Conservation (phyloP, 2,888 invertebrate genomes). For the Amphimallon solstitiale region DNA sequence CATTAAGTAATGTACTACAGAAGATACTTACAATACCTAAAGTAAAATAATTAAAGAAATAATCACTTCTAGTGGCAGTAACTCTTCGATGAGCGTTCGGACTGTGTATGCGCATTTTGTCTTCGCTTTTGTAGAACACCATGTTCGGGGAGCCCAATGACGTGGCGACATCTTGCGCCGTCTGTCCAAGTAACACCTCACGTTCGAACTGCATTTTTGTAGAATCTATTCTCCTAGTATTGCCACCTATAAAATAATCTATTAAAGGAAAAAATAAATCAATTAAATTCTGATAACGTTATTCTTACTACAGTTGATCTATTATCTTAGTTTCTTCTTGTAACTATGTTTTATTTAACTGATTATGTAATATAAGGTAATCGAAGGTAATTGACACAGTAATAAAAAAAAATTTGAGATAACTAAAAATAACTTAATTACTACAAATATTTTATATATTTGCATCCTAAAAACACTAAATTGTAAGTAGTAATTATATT, state of each 20-base stretch:
- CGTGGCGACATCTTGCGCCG: slow-evolving; percentile 88
- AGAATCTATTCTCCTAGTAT: slow-evolving; percentile 72
- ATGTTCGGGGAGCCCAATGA: slow-evolving; percentile 91
- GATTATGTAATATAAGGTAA: too few relatives aligned
- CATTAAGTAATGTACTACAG: background rate
- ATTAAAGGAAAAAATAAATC: slow-evolving; percentile 31
- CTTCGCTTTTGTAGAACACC: slow-evolving; percentile 97
- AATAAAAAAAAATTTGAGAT: too few relatives aligned
- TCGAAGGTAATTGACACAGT: too few relatives aligned
- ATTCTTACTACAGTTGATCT: background rate
- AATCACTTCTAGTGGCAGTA: slow-evolving; percentile 87
- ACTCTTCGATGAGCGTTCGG: slow-evolving; percentile 84
- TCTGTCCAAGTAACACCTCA: slow-evolving; percentile 84
- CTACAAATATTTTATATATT: too few relatives aligned
- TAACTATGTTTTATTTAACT: too few relatives aligned
- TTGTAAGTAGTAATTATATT: too few relatives aligned
- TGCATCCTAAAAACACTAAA: too few relatives aligned
- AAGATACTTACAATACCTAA: slow-evolving; percentile 83
- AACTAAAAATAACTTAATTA: too few relatives aligned
- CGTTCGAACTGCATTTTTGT: slow-evolving; percentile 71
- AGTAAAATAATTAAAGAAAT: slow-evolving; percentile 98
- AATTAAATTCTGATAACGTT: slow-evolving; percentile 14
- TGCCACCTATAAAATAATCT: slow-evolving; percentile 59
- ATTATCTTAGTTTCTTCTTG: too few relatives aligned
- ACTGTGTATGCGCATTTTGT: slow-evolving; percentile 98